A percentile compares a stretch with the other conserved stretches of the same genome.
Evolutionary conservation across 2,113 vertebrate species (phyloP).

Genomic region (Urocynchramus pylzowi): DNA sequence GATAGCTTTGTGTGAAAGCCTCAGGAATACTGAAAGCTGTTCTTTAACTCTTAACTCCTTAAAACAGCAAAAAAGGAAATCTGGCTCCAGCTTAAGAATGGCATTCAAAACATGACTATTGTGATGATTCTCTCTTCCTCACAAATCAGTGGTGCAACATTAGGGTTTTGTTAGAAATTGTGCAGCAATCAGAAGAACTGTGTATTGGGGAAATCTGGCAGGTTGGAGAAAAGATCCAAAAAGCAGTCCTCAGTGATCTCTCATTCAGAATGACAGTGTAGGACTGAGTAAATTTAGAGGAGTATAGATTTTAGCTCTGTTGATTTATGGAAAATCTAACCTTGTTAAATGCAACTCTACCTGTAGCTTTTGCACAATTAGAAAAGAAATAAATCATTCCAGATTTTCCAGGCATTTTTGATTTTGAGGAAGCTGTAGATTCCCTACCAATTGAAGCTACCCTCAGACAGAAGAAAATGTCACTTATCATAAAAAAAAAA

Average conservation of each 20-base stretch:
- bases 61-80: not conserved
- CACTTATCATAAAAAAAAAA: too few species aligned
- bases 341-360: not conserved
- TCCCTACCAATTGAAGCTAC: not conserved
- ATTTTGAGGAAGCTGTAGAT: not conserved
- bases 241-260: not conserved
- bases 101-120: not conserved
- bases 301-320: slow-evolving; percentile 8
- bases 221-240: not conserved
- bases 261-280: not conserved
- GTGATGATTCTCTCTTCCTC: not conserved
- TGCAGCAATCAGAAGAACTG: not conserved
- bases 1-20: not conserved
- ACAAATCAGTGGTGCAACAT: not conserved
- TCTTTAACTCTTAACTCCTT: not conserved
- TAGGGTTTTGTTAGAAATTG: not conserved
- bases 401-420: not conserved
- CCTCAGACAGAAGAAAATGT: not conserved
- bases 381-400: not conserved
- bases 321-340: slow-evolving; percentile 45
- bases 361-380: not conserved
- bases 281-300: not conserved
- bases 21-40: not conserved
- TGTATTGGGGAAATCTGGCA: not conserved
- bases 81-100: not conserved